phyloP scores from a whole-genome alignment of 1,140 invertebrate genomes.

The Babylonia areolata region DNA sequence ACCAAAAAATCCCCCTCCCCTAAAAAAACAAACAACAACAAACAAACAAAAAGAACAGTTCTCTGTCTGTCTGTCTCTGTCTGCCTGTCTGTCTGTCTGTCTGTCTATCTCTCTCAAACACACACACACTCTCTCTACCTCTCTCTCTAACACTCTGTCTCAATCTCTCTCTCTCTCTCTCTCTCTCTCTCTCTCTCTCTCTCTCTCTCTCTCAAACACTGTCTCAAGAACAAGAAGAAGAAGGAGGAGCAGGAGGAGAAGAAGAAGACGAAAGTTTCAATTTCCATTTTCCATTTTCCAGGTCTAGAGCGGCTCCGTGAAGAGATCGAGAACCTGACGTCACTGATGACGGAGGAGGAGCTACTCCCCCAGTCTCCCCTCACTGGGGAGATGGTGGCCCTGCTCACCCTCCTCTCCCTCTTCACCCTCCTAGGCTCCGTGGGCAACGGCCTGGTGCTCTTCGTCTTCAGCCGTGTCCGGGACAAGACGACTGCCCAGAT shows the following conservation, averaged over 20 bases:
- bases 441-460: conserved; percentile 73
- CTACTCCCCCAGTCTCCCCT: background rate
- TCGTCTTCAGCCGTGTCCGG: conserved; percentile 67
- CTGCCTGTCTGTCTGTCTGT: background rate
- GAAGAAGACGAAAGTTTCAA: background rate
- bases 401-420: conserved; percentile 42
- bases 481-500: conserved; percentile 72
- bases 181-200: background rate
- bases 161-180: background rate
- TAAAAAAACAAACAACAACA: too few relatives aligned
- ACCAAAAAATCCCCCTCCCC: too few relatives aligned
- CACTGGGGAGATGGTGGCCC: conserved; percentile 37
- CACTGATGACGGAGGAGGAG: conserved; percentile 18
- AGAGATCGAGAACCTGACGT: conserved; percentile 12
- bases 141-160: background rate
- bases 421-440: conserved; percentile 66
- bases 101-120: background rate
- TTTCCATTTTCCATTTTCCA: background rate
- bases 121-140: background rate
- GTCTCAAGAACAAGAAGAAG: background rate
- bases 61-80: too few relatives aligned
- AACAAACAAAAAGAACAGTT: too few relatives aligned
- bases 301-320: background rate
- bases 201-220: background rate
- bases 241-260: too few relatives aligned